Percentiles rank a stretch among this genome's conserved stretches.
phyloP scores from a whole-genome alignment of 2,888 invertebrate species.

The Linnaemya vulpina region DNA sequence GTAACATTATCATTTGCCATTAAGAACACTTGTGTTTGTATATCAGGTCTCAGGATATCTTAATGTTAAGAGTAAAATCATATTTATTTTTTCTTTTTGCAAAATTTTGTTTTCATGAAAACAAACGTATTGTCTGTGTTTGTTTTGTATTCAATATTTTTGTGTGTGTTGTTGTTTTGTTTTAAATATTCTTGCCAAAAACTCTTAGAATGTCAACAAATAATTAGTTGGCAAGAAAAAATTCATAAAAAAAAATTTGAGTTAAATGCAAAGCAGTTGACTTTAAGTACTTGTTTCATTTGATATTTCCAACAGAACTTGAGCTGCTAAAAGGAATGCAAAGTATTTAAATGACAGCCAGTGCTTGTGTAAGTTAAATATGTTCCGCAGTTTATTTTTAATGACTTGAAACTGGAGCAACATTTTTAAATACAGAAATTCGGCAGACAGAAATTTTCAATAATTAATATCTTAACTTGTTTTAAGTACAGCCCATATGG shows the following conservation, averaged over 20 bases:
- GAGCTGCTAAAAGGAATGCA: not conserved
- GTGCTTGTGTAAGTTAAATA: not conserved
- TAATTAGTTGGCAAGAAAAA: slow-evolving; percentile 59
- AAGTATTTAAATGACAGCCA: not conserved
- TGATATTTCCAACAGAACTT: not conserved
- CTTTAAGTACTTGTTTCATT: slow-evolving; percentile 41
- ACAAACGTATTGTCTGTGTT: slow-evolving; percentile 64
- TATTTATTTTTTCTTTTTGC: not conserved
- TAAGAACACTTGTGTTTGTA: slow-evolving; percentile 68
- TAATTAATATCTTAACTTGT: no score
- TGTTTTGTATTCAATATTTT: slow-evolving; percentile 54
- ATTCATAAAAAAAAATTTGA: no score
- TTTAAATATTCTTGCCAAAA: slow-evolving; percentile 28
- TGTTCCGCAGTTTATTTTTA: not conserved
- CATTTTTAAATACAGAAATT: no score
- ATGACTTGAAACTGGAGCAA: no score
- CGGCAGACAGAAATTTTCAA: no score
- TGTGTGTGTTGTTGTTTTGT: slow-evolving; percentile 39
- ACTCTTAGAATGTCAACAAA: slow-evolving; percentile 58
- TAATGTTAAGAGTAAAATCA: slow-evolving; percentile 36
- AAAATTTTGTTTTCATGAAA: not conserved
- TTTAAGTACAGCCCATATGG: no score
- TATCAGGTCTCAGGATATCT: slow-evolving; percentile 32
- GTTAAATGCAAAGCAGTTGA: slow-evolving; percentile 13
- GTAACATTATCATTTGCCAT: slow-evolving; percentile 62